Conservation (phyloP, 1,140 invertebrate species). For the Berghia stephanieae region DNA sequence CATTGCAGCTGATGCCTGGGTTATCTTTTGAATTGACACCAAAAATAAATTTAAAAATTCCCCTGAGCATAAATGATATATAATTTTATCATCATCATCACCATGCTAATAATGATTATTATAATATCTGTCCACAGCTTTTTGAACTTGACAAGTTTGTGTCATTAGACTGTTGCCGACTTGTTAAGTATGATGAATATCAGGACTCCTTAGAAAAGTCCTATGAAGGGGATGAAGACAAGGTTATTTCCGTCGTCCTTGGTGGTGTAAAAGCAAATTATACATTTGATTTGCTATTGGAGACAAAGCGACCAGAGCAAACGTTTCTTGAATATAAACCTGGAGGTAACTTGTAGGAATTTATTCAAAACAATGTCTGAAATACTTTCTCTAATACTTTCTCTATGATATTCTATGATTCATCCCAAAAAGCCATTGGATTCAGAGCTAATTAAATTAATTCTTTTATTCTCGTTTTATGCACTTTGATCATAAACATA, state of each 20-base stretch:
- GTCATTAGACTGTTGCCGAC: conserved; percentile 75
- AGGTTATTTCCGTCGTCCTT: conserved; percentile 69
- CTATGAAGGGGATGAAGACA: conserved; percentile 74
- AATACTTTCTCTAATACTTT: conserved; percentile 20
- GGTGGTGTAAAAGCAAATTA: conserved; percentile 67
- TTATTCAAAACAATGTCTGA: not conserved
- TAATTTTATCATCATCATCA: too few species aligned
- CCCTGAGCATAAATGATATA: too few species aligned
- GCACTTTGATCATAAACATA: too few species aligned
- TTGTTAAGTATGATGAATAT: conserved; percentile 78
- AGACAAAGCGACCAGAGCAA: conserved; percentile 74
- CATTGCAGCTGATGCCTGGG: too few species aligned
- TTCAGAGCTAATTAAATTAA: too few species aligned
- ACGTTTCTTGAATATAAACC: conserved; percentile 75
- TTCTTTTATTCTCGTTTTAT: too few species aligned
- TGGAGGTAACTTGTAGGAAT: conserved; percentile 68
- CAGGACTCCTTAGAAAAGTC: conserved; percentile 78
- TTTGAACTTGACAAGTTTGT: conserved; percentile 73
- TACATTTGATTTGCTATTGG: conserved; percentile 75
- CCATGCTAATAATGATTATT: too few species aligned
- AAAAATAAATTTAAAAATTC: too few species aligned
- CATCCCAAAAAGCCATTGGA: too few species aligned
- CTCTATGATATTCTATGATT: not conserved
- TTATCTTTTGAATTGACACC: too few species aligned
- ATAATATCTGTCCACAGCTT: conserved; percentile 56